phyloP scores from a whole-genome alignment of 2,888 invertebrate genomes.

The Tuta absoluta region DNA sequence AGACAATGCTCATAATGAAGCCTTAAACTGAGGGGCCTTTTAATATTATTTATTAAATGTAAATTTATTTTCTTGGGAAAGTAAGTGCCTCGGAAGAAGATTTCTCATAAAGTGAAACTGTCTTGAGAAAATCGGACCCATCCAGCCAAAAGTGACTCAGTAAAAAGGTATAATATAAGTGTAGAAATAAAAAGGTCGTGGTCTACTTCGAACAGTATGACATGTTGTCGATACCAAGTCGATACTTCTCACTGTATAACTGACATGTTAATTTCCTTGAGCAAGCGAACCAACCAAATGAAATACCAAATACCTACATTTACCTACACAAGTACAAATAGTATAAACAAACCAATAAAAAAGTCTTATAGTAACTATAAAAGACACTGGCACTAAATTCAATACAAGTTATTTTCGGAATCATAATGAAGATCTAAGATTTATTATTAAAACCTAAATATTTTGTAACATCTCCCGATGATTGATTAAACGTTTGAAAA shows the following conservation, averaged over 20 bases:
- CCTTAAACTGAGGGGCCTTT: constrained; percentile 17
- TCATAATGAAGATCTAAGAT: not conserved
- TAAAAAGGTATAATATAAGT: not conserved
- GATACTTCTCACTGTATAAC: constrained; percentile 36
- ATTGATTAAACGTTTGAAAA: constrained; percentile 10
- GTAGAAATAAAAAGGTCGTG: not conserved
- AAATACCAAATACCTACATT: constrained; percentile 35
- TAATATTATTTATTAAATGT: constrained; percentile 24
- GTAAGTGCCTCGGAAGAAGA: constrained; percentile 2
- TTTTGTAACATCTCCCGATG: not conserved
- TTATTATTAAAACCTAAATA: not conserved
- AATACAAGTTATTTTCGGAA: not conserved
- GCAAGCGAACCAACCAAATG: constrained; percentile 39
- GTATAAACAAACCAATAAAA: not conserved
- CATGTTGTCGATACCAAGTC: constrained; percentile 41
- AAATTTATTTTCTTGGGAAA: constrained; percentile 25
- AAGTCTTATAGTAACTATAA: not conserved
- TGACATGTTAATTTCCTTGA: constrained; percentile 59
- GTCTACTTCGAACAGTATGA: constrained; percentile 2
- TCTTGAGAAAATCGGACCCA: not conserved
- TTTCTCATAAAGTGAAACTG: constrained; percentile 6
- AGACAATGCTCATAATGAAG: constrained; percentile 18
- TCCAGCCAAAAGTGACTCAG: not conserved
- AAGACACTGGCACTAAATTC: not conserved
- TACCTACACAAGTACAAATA: not conserved